Evolutionary conservation across 2,888 invertebrate genomes (phyloP).

Genomic region (Drosophila emarginata): DNA sequence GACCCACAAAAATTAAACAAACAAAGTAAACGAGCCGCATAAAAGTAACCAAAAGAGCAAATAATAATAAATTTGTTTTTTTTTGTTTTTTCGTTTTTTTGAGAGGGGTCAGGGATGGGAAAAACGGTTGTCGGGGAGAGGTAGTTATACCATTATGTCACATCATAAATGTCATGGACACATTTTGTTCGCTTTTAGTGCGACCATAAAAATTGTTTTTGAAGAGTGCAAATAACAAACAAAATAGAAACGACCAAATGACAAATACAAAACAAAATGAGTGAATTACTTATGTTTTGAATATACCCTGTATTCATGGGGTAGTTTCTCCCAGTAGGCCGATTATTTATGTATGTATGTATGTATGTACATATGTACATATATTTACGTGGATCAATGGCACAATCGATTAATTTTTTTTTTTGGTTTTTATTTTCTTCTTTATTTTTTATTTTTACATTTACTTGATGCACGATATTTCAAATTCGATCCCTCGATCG

Average conservation of each 20-base stretch:
- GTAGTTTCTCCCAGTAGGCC: too few relatives aligned
- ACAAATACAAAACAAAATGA: slow-evolving; percentile 29
- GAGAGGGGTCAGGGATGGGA: not conserved
- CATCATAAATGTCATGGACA: slow-evolving; percentile 77
- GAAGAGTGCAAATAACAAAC: slow-evolving; percentile 67
- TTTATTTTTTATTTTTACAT: too few relatives aligned
- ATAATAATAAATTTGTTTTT: too few relatives aligned
- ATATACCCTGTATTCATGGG: not conserved
- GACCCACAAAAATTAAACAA: slow-evolving; percentile 48
- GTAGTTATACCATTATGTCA: slow-evolving; percentile 60
- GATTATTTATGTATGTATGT: too few relatives aligned
- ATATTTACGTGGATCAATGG: too few relatives aligned
- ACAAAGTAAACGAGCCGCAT: slow-evolving; percentile 60
- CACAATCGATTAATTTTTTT: not conserved
- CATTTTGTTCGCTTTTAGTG: slow-evolving; percentile 68
- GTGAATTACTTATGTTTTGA: not conserved
- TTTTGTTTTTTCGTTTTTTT: slow-evolving; percentile 6
- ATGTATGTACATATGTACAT: too few relatives aligned
- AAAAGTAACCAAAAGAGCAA: slow-evolving; percentile 62
- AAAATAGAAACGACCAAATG: slow-evolving; percentile 27
- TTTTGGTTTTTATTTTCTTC: too few relatives aligned
- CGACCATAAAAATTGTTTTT: slow-evolving; percentile 63
- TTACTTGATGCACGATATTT: not conserved
- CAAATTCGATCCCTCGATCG: not conserved
- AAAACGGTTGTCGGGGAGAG: slow-evolving; percentile 21